phyloP scores from a whole-genome alignment of 2,797 vertebrate genomes.

The Geotrypetes seraphini region DNA sequence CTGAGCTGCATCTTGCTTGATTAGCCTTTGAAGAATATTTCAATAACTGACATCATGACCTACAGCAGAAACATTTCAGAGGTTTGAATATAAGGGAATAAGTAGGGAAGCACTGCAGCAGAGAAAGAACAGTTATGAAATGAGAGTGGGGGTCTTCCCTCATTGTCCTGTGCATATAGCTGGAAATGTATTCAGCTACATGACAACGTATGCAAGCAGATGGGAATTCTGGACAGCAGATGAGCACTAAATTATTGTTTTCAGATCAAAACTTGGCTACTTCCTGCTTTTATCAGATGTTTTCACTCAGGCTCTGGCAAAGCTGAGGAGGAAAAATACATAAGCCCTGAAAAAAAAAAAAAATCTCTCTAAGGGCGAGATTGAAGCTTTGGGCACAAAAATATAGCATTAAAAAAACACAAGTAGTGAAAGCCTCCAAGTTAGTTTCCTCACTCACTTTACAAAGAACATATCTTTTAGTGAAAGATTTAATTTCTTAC shows the following conservation, averaged over 20 bases:
- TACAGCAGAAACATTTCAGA: too few relatives aligned
- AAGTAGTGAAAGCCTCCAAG: not conserved
- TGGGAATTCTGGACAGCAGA: constrained; percentile 15
- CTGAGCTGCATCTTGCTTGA: too few relatives aligned
- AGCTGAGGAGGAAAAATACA: not conserved
- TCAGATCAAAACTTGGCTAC: constrained; percentile 17
- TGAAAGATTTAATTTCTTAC: too few relatives aligned
- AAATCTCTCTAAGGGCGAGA: accelerated
- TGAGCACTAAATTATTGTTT: constrained; percentile 2
- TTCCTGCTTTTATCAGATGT: constrained; percentile 35
- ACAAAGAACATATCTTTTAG: too few relatives aligned
- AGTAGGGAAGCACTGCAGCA: too few relatives aligned
- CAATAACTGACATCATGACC: too few relatives aligned
- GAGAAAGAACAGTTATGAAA: too few relatives aligned
- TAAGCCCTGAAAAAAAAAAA: not conserved
- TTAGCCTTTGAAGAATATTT: too few relatives aligned
- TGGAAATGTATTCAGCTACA: too few relatives aligned
- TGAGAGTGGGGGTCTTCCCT: too few relatives aligned
- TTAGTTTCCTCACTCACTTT: not conserved
- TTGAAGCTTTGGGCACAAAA: not conserved
- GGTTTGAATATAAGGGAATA: too few relatives aligned
- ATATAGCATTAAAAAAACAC: not conserved
- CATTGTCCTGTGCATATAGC: too few relatives aligned
- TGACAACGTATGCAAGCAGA: constrained; percentile 7
- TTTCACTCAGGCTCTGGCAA: constrained; percentile 38